Percentiles rank a stretch among this genome's conserved stretches.
Evolutionary conservation across 2,113 vertebrate species (phyloP).

Genomic region (Lophochroa leadbeateri): DNA sequence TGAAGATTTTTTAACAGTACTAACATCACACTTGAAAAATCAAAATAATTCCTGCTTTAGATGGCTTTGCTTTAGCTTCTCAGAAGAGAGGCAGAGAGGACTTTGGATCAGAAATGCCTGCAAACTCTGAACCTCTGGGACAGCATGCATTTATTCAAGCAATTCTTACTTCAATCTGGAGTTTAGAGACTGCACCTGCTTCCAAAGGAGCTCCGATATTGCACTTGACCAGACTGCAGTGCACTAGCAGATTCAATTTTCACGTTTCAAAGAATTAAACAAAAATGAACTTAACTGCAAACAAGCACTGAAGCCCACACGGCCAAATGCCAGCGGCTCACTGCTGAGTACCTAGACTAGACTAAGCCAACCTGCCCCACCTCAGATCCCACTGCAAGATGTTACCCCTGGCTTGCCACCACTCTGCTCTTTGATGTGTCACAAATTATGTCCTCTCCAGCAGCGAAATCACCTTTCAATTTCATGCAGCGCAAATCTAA

Average conservation of each 20-base stretch:
- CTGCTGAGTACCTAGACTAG: background rate
- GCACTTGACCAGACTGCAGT: background rate
- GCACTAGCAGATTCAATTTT: background rate
- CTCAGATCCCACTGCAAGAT: background rate
- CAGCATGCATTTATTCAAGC: background rate
- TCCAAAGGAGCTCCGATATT: background rate
- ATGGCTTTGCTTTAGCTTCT: background rate
- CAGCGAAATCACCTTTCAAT: conserved; percentile 4
- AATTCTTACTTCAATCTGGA: background rate
- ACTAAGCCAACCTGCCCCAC: background rate
- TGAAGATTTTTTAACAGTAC: background rate
- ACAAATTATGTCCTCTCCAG: conserved; percentile 3
- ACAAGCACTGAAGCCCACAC: fast-evolving
- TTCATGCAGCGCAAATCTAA: conserved; percentile 20
- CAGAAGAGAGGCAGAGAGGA: background rate
- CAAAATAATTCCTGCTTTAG: background rate
- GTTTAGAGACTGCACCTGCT: background rate
- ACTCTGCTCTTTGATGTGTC: background rate
- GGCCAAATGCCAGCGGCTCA: background rate
- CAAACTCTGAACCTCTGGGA: background rate
- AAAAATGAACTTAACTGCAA: background rate
- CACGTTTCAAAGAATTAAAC: background rate
- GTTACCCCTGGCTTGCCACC: background rate
- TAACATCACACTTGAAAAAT: background rate
- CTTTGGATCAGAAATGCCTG: background rate